Percentiles rank a stretch among this genome's conserved stretches.
Conservation (phyloP, 2,797 vertebrate species). For the Gallinago nigripennis region DNA sequence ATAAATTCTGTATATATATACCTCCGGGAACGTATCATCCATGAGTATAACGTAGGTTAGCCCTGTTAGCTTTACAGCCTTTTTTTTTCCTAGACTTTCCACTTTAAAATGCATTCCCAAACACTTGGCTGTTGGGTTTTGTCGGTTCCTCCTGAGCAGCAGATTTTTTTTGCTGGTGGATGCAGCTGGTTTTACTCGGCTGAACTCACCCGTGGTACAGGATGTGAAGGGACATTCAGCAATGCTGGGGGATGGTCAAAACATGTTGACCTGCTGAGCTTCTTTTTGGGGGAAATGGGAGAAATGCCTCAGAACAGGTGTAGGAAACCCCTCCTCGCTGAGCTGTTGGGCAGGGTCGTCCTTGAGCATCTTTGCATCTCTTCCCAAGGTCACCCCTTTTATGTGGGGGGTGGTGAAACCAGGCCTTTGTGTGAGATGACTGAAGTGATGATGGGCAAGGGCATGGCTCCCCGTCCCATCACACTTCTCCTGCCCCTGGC, state of each 20-base stretch:
- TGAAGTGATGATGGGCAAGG: background rate
- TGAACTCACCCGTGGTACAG: accelerated
- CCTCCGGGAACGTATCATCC: accelerated
- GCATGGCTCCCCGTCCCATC: accelerated
- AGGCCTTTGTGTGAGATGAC: accelerated
- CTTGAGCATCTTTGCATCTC: background rate
- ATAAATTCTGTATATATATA: background rate
- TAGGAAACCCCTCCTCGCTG: accelerated
- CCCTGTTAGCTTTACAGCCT: background rate
- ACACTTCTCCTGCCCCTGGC: background rate
- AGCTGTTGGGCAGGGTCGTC: background rate
- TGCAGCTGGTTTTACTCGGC: background rate
- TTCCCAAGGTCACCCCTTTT: background rate
- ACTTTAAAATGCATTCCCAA: background rate
- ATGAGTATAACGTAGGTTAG: accelerated
- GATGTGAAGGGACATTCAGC: accelerated
- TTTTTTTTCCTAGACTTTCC: background rate
- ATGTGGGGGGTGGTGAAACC: accelerated
- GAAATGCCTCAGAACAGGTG: background rate
- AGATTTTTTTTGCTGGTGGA: accelerated
- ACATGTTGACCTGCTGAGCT: accelerated
- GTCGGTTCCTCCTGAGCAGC: background rate
- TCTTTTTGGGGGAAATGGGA: accelerated
- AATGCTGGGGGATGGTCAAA: accelerated
- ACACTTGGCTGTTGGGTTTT: background rate